Evolutionary conservation across 2,113 vertebrate genomes (phyloP).

Genomic region (Ammodramus savannarum): DNA sequence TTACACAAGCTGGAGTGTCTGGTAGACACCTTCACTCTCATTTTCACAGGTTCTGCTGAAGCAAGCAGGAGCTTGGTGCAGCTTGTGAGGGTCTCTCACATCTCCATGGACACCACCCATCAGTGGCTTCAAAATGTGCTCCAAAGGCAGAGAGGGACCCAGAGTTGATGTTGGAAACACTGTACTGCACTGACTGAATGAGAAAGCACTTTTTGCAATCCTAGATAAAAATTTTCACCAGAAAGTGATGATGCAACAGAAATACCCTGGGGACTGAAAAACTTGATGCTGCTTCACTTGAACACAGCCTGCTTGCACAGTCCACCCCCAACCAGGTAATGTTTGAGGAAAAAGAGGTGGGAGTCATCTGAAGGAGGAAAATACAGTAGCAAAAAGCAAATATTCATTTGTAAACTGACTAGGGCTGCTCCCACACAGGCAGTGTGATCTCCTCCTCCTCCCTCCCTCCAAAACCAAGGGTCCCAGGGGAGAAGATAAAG

Average conservation of each 20-base stretch:
- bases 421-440: neutral
- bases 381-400: neutral
- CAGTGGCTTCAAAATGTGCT: neutral
- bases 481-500: neutral
- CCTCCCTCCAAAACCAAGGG: neutral
- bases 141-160: neutral
- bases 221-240: neutral
- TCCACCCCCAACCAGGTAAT: neutral
- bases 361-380: neutral
- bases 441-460: fast-evolving
- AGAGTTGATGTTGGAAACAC: neutral
- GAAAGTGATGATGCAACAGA: neutral
- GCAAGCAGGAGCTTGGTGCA: neutral
- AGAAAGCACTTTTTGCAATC: neutral
- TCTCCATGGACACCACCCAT: neutral
- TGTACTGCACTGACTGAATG: neutral
- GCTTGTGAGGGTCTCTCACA: neutral
- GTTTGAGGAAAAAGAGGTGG: neutral
- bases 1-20: neutral
- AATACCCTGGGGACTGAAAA: neutral
- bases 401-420: neutral
- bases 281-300: neutral
- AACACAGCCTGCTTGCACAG: neutral
- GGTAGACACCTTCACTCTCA: neutral
- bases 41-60: neutral